Percentiles rank a stretch among this genome's conserved stretches.
Conservation (phyloP, 2,888 invertebrate species). For the Chirona hameri region DNA sequence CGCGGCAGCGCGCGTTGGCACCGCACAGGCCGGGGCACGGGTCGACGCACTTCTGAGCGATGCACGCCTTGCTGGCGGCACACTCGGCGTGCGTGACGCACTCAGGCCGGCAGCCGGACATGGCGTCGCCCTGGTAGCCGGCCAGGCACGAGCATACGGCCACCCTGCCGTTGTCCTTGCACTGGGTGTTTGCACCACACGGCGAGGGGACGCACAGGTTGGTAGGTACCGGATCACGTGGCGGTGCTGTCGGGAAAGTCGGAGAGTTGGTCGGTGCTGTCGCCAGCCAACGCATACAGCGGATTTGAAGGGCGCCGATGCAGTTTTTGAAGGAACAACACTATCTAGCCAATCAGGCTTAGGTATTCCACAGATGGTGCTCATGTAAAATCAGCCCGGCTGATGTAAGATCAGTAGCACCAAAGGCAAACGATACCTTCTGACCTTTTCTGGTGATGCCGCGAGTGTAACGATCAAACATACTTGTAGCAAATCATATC, state of each 20-base stretch:
- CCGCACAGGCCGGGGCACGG: slow-evolving; percentile 65
- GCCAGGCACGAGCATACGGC: slow-evolving; percentile 81
- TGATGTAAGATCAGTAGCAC: no score
- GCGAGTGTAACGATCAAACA: no score
- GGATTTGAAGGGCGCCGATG: no score
- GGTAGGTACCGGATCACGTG: slow-evolving; percentile 30
- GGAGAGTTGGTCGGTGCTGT: no score
- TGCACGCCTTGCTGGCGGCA: slow-evolving; percentile 68
- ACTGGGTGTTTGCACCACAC: slow-evolving; percentile 78
- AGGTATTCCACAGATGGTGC: no score
- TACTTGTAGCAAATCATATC: no score
- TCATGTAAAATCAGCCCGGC: no score
- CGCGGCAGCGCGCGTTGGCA: slow-evolving; percentile 58
- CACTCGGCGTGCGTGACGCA: slow-evolving; percentile 81
- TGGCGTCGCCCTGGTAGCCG: slow-evolving; percentile 69
- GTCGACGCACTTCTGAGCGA: slow-evolving; percentile 63
- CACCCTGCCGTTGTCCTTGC: slow-evolving; percentile 45
- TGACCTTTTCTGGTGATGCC: no score
- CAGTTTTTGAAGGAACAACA: no score
- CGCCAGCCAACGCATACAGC: no score
- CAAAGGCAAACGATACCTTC: no score
- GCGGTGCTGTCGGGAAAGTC: slow-evolving; percentile 22
- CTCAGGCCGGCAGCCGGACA: slow-evolving; percentile 69
- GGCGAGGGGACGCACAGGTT: slow-evolving; percentile 78
- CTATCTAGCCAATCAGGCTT: no score